Percentiles rank a stretch among this genome's conserved stretches.
phyloP scores from a whole-genome alignment of 2,888 invertebrate genomes.

The Meandrusa payeni region DNA sequence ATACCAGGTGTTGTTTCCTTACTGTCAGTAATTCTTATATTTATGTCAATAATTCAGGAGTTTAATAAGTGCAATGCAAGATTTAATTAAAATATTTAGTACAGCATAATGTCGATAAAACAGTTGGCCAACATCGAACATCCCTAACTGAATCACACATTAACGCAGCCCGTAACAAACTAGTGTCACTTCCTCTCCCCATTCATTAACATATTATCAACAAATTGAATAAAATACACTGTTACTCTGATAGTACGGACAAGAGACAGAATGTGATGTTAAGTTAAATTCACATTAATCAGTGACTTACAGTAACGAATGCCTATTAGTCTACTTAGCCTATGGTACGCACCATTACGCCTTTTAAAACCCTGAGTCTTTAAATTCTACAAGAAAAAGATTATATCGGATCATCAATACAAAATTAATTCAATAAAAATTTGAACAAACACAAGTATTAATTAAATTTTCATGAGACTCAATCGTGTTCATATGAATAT shows the following conservation, averaged over 20 bases:
- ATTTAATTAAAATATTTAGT: too few relatives aligned
- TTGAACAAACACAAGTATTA: too few relatives aligned
- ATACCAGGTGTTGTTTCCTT: too few relatives aligned
- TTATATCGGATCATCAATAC: slow-evolving; percentile 21
- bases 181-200: slow-evolving; percentile 22
- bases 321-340: slow-evolving; percentile 62
- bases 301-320: slow-evolving; percentile 28
- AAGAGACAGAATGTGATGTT: slow-evolving; percentile 31
- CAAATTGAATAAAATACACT: slow-evolving; percentile 12
- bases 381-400: slow-evolving; percentile 39
- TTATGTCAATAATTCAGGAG: too few relatives aligned
- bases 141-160: neutral
- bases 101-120: too few relatives aligned
- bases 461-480: too few relatives aligned
- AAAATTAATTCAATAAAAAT: too few relatives aligned
- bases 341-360: slow-evolving; percentile 70
- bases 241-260: slow-evolving; percentile 12
- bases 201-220: slow-evolving; percentile 13
- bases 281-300: slow-evolving; percentile 16
- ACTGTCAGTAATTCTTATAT: too few relatives aligned
- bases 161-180: too few relatives aligned
- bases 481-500: too few relatives aligned
- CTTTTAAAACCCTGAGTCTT: slow-evolving; percentile 58
- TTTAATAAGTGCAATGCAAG: too few relatives aligned
- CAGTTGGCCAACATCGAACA: too few relatives aligned